phyloP scores from a whole-genome alignment of 2,888 invertebrate genomes.

The Agonopterix heracliana region DNA sequence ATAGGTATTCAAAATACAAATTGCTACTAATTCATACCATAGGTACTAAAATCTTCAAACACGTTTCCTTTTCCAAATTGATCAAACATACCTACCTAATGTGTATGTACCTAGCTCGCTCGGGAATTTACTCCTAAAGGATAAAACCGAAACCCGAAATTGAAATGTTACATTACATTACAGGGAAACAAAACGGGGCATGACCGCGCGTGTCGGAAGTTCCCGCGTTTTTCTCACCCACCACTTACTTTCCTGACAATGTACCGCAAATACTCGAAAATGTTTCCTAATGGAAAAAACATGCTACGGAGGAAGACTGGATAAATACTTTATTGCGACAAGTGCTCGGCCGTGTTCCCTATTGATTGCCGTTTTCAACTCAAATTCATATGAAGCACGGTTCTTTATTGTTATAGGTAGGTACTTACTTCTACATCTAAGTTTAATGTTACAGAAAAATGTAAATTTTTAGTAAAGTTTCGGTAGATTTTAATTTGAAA shows the following conservation, averaged over 20 bases:
- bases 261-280: conserved; percentile 67
- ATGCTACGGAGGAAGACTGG: conserved; percentile 62
- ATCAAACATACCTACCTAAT: too few species aligned
- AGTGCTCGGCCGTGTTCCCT: conserved; percentile 51
- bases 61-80: too few species aligned
- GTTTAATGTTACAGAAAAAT: background rate
- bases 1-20: too few species aligned
- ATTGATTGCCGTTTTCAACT: conserved; percentile 34
- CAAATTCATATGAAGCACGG: background rate
- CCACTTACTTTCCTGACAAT: conserved; percentile 63
- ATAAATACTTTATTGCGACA: conserved; percentile 73
- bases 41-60: too few species aligned
- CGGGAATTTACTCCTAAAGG: too few species aligned
- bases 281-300: conserved; percentile 74
- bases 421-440: background rate
- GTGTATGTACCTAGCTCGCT: too few species aligned
- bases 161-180: too few species aligned
- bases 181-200: too few species aligned
- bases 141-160: too few species aligned
- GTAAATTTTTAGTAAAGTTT: background rate
- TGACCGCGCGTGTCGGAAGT: too few species aligned
- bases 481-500: too few species aligned
- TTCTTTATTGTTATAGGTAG: background rate
- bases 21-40: too few species aligned
- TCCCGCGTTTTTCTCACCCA: conserved; percentile 40